Conservation (phyloP, 1,140 invertebrate species). For the Drosophila burlai region DNA sequence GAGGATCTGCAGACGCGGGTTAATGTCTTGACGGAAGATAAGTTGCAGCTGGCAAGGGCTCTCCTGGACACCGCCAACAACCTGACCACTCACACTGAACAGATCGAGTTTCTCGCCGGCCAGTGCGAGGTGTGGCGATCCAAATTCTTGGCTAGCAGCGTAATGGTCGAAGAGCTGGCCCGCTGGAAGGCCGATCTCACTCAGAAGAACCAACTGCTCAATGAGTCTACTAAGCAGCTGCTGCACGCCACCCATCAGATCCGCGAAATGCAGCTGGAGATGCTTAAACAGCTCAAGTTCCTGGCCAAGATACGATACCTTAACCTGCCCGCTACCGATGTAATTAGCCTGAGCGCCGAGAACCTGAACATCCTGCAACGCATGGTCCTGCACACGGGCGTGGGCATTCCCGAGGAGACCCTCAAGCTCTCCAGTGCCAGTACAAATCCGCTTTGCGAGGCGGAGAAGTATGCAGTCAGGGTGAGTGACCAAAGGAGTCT, state of each 20-base stretch:
- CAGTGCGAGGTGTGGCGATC: conserved; percentile 98
- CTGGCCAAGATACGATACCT: conserved; percentile 75
- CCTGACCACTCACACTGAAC: conserved; percentile 94
- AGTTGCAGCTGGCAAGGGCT: conserved; percentile 93
- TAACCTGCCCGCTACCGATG: conserved; percentile 84
- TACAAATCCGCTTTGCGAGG: conserved; percentile 75
- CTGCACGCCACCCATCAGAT: conserved; percentile 91
- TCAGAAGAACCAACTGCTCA: conserved; percentile 91
- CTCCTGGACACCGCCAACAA: conserved; percentile 93
- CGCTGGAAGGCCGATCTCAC: conserved; percentile 92
- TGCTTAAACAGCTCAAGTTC: conserved; percentile 88
- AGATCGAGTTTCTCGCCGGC: conserved; percentile 95
- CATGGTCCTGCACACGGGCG: conserved; percentile 79
- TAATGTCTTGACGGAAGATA: conserved; percentile 95
- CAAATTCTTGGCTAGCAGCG: conserved; percentile 97
- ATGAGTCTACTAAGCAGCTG: conserved; percentile 90
- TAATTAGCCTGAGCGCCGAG: conserved; percentile 84
- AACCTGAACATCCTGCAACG: conserved; percentile 81
- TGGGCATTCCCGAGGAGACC: conserved; percentile 77
- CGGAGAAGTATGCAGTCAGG: conserved; percentile 83
- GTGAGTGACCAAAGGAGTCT: conserved; percentile 35
- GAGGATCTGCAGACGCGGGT: conserved; percentile 96
- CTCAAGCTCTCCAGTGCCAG: conserved; percentile 67
- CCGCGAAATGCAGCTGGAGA: conserved; percentile 89
- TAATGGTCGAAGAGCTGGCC: conserved; percentile 96